Conservation (phyloP, 2,113 vertebrate species). For the Micromys minutus region DNA sequence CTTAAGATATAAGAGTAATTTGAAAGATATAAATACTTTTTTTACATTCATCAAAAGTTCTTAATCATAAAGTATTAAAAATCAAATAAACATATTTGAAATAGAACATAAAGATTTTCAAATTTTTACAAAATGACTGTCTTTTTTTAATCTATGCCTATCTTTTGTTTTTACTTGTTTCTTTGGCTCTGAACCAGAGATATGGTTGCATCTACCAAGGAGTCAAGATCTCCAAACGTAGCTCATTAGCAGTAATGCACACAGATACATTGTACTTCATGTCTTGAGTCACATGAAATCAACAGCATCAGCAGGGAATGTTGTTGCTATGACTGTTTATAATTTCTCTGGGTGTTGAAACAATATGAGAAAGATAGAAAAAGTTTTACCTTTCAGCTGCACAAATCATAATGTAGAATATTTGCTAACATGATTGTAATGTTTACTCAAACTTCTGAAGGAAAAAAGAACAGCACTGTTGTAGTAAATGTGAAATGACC, state of each 20-base stretch:
- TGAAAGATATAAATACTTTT: background rate
- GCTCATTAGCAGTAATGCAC: background rate
- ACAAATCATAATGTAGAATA: background rate
- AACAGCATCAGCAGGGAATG: background rate
- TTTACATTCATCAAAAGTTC: background rate
- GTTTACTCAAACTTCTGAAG: background rate
- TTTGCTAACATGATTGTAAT: background rate
- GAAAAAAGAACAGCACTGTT: background rate
- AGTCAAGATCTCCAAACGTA: background rate
- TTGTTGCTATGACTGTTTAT: background rate
- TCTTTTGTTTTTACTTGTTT: background rate
- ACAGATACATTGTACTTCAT: background rate
- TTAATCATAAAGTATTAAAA: background rate
- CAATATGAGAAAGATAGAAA: background rate
- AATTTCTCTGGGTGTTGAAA: background rate
- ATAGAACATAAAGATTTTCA: background rate
- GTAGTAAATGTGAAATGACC: background rate
- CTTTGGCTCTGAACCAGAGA: background rate
- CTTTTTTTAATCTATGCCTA: background rate
- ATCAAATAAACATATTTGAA: background rate
- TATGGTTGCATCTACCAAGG: background rate
- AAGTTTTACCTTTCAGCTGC: background rate
- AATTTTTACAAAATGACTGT: background rate
- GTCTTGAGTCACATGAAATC: background rate
- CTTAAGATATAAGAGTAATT: background rate